phyloP scores from a whole-genome alignment of 2,888 invertebrate species.

The Trypoxylon attenuatum region DNA sequence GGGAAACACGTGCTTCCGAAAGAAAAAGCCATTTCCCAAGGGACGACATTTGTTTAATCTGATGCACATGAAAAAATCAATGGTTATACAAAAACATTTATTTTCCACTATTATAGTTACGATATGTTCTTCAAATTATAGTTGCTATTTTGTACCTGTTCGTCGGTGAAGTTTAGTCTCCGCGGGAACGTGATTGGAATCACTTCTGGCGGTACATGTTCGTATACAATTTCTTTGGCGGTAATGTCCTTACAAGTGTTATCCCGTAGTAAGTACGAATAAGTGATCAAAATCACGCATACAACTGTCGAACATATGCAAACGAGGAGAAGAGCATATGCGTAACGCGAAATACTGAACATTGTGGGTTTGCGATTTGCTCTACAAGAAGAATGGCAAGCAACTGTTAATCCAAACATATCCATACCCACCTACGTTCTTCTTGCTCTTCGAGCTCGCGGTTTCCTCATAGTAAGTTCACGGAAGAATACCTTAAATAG shows the following conservation, averaged over 20 bases:
- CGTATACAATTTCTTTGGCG: background rate
- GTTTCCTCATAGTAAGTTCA: background rate
- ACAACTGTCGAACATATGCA: slow-evolving; percentile 28
- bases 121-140: background rate
- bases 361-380: slow-evolving; percentile 24
- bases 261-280: too few relatives aligned
- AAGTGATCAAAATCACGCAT: slow-evolving; percentile 5
- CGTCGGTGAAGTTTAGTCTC: slow-evolving; percentile 8
- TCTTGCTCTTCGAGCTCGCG: slow-evolving; percentile 2
- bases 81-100: background rate
- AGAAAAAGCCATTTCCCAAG: slow-evolving; percentile 74
- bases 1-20: slow-evolving; percentile 61
- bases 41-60: slow-evolving; percentile 66
- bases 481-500: background rate
- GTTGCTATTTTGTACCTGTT: slow-evolving; percentile 19
- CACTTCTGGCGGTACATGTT: background rate
- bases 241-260: background rate
- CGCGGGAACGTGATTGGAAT: background rate
- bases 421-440: slow-evolving; percentile 14
- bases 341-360: slow-evolving; percentile 27
- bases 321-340: slow-evolving; percentile 11
- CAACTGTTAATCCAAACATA: slow-evolving; percentile 29
- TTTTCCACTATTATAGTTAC: too few relatives aligned
- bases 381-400: background rate
- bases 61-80: slow-evolving; percentile 34